Evolutionary conservation across 2,888 invertebrate genomes (phyloP), one percentile per base, ranked within the genome.

Genomic region (Platycnemis pennipes): DNA sequence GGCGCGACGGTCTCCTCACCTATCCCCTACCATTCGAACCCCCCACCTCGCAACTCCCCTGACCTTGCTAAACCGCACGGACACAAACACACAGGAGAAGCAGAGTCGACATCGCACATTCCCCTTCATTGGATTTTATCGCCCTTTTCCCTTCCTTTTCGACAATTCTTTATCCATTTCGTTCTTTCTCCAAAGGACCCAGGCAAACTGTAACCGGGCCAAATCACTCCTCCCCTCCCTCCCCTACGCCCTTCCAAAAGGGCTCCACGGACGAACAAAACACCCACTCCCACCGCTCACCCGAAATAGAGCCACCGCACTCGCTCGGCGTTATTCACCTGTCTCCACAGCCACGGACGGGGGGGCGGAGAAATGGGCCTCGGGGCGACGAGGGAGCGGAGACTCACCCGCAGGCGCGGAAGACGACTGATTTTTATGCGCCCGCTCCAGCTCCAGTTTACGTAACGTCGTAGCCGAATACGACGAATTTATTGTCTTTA

Each of bases 311-410:
- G 63, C 63, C 63, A 56, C 91, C 63, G n/a, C 89, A 89, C 91
- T 69, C 91, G 91, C 91, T 69, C 91, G 26, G 63, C 91, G 91
- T 91, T 91, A 91, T 91, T 91, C 91, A 91, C 91, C 91, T 91
- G 91, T 91, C 91, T 69, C 91, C n/a, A n/a, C 26, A 45, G 44
- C 87, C 87, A 19, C 26, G 44, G 56, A 63, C 22, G 89, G 46
- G 49, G 91, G 49, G 91, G 91, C 19, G 91, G 53, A 42, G 37
- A 16, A 13, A 8, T 37, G 77, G 77, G 77, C 13, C 3, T 5
- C 0, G 77, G 31, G 69, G 69, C 5, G 69, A 26, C 5, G 7
- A 49, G 49, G 49, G 49, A 49, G 16, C n/a, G n/a, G n/a, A n/a
- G n/a, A n/a, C n/a, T n/a, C n/a, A n/a, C n/a, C n/a, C n/a, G n/a